Percentiles rank a stretch among this genome's conserved stretches.
Evolutionary conservation across 1,140 invertebrate genomes (phyloP).

Genomic region (Chrysopa pallens): DNA sequence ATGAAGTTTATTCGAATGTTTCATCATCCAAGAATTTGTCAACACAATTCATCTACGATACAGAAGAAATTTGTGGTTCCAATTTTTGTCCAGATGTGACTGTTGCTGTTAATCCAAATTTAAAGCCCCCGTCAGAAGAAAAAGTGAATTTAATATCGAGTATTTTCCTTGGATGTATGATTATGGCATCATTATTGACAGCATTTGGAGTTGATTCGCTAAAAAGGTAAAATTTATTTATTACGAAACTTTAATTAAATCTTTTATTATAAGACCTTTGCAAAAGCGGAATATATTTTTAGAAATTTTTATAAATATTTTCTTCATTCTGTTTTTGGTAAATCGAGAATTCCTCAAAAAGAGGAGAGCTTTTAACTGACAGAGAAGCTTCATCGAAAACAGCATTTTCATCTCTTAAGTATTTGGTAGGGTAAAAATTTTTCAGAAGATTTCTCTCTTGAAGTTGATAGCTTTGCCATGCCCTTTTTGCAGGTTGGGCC

Average conservation of each 20-base stretch:
- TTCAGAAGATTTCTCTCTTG: too few relatives aligned
- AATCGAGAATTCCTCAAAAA: too few relatives aligned
- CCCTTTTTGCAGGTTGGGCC: too few relatives aligned
- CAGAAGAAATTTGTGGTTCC: conserved; percentile 45
- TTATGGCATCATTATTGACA: conserved; percentile 55
- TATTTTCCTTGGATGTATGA: conserved; percentile 67
- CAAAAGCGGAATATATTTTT: too few relatives aligned
- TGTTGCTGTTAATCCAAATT: conserved; percentile 37
- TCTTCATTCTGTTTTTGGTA: too few relatives aligned
- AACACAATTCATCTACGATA: conserved; percentile 9
- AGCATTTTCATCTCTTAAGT: too few relatives aligned
- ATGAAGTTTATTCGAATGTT: conserved; percentile 9
- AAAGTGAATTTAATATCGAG: conserved; percentile 63
- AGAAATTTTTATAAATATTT: too few relatives aligned
- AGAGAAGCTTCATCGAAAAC: too few relatives aligned
- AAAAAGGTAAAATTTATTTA: conserved; percentile 33
- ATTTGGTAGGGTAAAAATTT: too few relatives aligned
- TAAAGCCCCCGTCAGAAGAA: conserved; percentile 42
- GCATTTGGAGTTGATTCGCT: conserved; percentile 65
- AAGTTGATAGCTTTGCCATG: too few relatives aligned
- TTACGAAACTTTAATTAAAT: background rate
- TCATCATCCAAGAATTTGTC: conserved; percentile 1
- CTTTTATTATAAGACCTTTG: too few relatives aligned
- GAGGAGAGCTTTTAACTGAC: too few relatives aligned
- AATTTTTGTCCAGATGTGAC: conserved; percentile 45